Evolutionary conservation across 1,140 invertebrate species (phyloP).

Genomic region (Drosophila littoralis): DNA sequence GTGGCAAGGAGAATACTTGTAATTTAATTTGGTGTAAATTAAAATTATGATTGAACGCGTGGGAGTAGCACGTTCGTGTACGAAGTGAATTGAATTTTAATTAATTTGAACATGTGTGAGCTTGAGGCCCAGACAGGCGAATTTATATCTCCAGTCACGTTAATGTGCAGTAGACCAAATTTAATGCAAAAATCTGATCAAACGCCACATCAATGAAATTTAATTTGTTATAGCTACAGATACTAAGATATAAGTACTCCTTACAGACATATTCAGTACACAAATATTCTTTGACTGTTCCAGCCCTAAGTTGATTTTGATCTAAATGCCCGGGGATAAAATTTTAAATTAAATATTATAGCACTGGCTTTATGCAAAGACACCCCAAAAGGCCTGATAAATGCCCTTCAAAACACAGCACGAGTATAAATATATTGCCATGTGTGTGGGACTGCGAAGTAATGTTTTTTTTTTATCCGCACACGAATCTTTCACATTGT

Average conservation of each 20-base stretch:
- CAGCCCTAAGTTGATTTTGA: slow-evolving; percentile 1
- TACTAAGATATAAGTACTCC: neutral
- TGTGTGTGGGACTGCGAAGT: slow-evolving; percentile 6
- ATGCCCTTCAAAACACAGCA: slow-evolving; percentile 16
- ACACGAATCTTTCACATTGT: slow-evolving; percentile 45
- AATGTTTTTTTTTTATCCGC: slow-evolving; percentile 15
- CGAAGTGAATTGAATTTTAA: slow-evolving; percentile 63
- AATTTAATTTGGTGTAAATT: slow-evolving; percentile 52
- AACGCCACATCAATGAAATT: slow-evolving; percentile 11
- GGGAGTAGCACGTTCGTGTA: slow-evolving; percentile 39
- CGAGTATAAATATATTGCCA: neutral
- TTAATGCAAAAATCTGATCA: slow-evolving; percentile 12
- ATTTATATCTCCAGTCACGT: neutral
- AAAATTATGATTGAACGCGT: slow-evolving; percentile 59
- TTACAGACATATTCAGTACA: neutral
- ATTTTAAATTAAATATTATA: slow-evolving; percentile 74
- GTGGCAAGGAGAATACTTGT: neutral
- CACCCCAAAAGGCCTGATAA: slow-evolving; percentile 48
- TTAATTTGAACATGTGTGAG: slow-evolving; percentile 36
- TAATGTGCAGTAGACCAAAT: neutral
- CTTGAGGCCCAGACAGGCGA: neutral
- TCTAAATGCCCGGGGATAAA: slow-evolving; percentile 45
- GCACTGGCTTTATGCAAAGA: slow-evolving; percentile 37
- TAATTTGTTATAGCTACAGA: neutral
- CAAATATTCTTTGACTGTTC: slow-evolving; percentile 1